phyloP scores from a whole-genome alignment of 2,797 vertebrate genomes.

The Xerus rutilus region DNA sequence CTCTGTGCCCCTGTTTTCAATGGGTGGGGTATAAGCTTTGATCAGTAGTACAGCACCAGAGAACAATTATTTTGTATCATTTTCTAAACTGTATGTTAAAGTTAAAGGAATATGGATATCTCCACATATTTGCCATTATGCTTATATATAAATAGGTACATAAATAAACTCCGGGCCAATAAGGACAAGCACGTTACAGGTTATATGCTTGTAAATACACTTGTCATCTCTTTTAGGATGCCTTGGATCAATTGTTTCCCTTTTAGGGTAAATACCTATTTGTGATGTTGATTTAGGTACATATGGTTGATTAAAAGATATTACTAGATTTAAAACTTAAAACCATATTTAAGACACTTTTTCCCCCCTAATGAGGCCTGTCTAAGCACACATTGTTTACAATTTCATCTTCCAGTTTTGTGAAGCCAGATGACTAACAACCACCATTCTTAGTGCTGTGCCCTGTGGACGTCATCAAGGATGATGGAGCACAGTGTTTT shows the following conservation, averaged over 20 bases:
- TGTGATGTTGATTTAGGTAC: background rate
- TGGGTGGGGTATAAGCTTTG: background rate
- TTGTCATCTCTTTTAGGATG: background rate
- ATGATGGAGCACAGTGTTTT: slow-evolving; percentile 84
- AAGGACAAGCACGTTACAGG: background rate
- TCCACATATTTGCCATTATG: background rate
- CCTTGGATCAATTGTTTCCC: background rate
- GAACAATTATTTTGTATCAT: background rate
- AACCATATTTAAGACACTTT: slow-evolving; percentile 8
- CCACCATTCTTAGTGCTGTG: slow-evolving; percentile 32
- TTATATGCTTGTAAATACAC: slow-evolving; percentile 3
- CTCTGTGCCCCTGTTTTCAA: background rate
- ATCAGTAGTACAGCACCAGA: background rate
- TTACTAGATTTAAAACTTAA: background rate
- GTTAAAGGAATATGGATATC: slow-evolving; percentile 32
- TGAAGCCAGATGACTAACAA: slow-evolving; percentile 78
- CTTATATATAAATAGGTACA: slow-evolving; percentile 16
- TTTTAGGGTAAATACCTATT: slow-evolving; percentile 45
- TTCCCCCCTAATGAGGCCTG: slow-evolving; percentile 70
- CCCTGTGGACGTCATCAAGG: slow-evolving; percentile 84
- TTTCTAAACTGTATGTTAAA: slow-evolving; percentile 38
- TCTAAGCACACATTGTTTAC: slow-evolving; percentile 86
- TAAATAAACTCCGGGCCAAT: background rate
- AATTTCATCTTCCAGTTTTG: slow-evolving; percentile 84
- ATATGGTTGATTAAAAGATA: slow-evolving; percentile 48